phyloP scores from a whole-genome alignment of 2,113 vertebrate species.

The Tachysurus fulvidraco region DNA sequence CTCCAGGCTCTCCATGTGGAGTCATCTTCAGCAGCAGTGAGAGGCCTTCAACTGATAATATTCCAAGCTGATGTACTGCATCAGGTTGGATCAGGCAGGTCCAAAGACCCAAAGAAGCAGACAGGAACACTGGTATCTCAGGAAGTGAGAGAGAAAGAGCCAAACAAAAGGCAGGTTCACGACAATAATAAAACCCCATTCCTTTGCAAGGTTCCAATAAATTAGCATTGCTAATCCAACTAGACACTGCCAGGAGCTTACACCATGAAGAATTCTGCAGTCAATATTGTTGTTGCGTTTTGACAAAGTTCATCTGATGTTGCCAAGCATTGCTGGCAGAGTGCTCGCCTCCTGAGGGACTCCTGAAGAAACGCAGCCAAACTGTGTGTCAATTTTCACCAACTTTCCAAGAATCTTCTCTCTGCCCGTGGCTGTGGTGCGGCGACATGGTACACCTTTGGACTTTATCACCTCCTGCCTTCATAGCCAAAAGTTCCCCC shows the following conservation, averaged over 20 bases:
- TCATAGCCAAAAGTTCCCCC: not conserved
- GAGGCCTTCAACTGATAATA: no score
- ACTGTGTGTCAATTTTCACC: not conserved
- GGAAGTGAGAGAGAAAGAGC: no score
- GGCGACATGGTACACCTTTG: not conserved
- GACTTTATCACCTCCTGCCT: not conserved
- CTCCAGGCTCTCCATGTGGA: no score
- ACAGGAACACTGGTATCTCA: no score
- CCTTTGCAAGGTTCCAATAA: not conserved
- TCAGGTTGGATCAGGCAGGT: not conserved
- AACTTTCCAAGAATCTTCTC: slow-evolving; percentile 5
- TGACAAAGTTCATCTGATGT: slow-evolving; percentile 22
- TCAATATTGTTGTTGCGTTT: slow-evolving; percentile 6
- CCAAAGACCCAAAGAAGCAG: no score
- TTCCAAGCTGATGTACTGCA: no score
- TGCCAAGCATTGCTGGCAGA: slow-evolving; percentile 23
- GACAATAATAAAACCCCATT: not conserved
- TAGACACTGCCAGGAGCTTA: not conserved
- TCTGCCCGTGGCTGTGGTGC: not conserved
- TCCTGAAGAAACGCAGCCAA: slow-evolving; percentile 1
- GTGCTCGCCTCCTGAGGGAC: not conserved
- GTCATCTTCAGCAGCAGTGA: no score
- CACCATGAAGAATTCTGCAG: not conserved
- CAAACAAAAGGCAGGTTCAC: not conserved
- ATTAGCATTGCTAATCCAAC: slow-evolving; percentile 5